Base-by-base conservation (phyloP, 2,888 invertebrate species). In the Aleiodes alternator region DNA sequence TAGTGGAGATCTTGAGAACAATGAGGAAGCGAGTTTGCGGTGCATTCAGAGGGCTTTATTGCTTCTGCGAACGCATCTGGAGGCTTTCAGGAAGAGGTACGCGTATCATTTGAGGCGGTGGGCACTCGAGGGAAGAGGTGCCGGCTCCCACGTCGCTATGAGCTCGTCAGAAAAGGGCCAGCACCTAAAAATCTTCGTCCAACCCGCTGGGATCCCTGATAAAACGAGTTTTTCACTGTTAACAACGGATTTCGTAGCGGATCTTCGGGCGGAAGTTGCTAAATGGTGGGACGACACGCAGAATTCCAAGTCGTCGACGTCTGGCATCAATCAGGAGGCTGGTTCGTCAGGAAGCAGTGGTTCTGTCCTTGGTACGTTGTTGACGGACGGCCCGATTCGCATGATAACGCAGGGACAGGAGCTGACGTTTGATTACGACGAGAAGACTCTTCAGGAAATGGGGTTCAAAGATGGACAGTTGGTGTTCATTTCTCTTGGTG, bases 381-480 rank as follows among this genome's bases (percentile, higher is more conserved):
- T 96, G 0, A 94, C 94, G 1, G 96, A 96, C 83, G 96, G 96
- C 0, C 96, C 96, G 0, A 93, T 98, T 70, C 92, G 98, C 59
- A 97, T 98, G 92, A 97, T 98, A 80, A 97, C 97, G 0, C 95
- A 96, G 86, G 98, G 98, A 0, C 97, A 98, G 88, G 98, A 98
- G 87, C 90, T 98, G 7, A 96, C 96, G 0, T 95, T 96, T 4
- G 98, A 98, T 84, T 96, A 96, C 83, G 98, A 98, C 87, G 98
- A 98, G 87, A 95, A 97, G 82, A 96, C 96, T 1, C 90, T 98
- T 2, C 94, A 94, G 53, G 98, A 98, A 88, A 95, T 97, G 92
- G 97, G 97, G 29, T 97, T 98, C 87, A 98, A 98, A 88, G 98
- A 98, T 88, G 95, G 96, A 87, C 98, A 97, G 92, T 91, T 97